Percentiles rank a stretch among this genome's conserved stretches.
Evolutionary conservation across 2,797 vertebrate species (phyloP).

Genomic region (Propithecus perrieri): DNA sequence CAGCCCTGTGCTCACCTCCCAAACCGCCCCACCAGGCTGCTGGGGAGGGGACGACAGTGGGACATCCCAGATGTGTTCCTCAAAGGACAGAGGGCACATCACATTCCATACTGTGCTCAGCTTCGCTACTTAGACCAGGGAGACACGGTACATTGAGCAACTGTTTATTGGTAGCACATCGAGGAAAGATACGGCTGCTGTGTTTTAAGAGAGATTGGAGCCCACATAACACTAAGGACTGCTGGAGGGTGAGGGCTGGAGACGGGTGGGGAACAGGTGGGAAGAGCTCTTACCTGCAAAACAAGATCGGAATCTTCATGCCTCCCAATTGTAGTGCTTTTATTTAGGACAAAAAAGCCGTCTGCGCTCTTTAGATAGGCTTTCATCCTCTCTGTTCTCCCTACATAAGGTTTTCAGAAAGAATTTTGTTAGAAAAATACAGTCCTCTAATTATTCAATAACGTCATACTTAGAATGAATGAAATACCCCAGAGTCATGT

Average conservation of each 20-base stretch:
- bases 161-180: accelerated
- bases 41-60: not conserved
- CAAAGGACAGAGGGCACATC: not conserved
- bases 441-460: not conserved
- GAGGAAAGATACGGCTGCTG: not conserved
- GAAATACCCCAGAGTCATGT: accelerated
- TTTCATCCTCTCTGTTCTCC: constrained; percentile 75
- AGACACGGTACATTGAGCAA: not conserved
- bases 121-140: not conserved
- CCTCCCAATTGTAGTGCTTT: constrained; percentile 82
- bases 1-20: not conserved
- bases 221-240: no score
- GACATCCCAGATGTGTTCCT: not conserved
- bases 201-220: not conserved
- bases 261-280: accelerated
- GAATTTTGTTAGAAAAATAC: not conserved
- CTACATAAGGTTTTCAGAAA: not conserved
- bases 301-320: constrained; percentile 85
- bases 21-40: not conserved
- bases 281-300: constrained; percentile 83
- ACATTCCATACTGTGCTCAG: accelerated
- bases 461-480: not conserved
- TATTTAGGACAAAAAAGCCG: constrained; percentile 84
- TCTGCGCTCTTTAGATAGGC: constrained; percentile 85
- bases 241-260: not conserved